Percentiles rank a stretch among this genome's conserved stretches.
Evolutionary conservation across 92 coral and sea anemone genomes (phyloP).

Genomic region (Parazoanthus swiftii): DNA sequence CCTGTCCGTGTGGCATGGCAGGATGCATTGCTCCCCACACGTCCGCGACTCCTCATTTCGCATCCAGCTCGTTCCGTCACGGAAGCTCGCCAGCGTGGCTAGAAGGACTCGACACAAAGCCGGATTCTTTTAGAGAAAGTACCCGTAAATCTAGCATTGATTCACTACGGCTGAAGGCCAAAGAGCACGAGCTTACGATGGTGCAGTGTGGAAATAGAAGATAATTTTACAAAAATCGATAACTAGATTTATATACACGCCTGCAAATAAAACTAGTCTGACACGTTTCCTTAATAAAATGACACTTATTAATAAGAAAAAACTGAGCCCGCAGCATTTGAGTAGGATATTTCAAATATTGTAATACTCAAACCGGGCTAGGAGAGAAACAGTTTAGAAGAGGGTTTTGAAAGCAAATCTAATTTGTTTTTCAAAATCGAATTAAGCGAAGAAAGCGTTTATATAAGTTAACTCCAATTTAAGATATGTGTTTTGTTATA

Average conservation of each 20-base stretch:
- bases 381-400: background rate
- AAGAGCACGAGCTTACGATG: slow-evolving; percentile 87
- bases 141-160: slow-evolving; percentile 87
- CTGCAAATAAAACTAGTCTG: background rate
- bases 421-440: background rate
- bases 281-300: background rate
- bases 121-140: slow-evolving; percentile 49
- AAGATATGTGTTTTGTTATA: background rate
- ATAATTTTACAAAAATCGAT: background rate
- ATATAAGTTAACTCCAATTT: background rate
- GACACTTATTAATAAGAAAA: background rate
- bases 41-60: background rate
- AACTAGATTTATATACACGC: background rate
- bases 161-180: slow-evolving; percentile 86
- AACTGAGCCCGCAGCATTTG: background rate
- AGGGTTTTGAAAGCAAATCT: background rate
- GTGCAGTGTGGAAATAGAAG: slow-evolving; percentile 60
- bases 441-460: background rate
- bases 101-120: slow-evolving; percentile 37
- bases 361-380: background rate
- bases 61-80: slow-evolving; percentile 26
- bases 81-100: slow-evolving; percentile 29
- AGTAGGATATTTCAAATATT: background rate
- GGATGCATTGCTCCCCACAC: slow-evolving; percentile 25
- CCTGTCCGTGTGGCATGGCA: slow-evolving; percentile 30